These are phyloP conservation scores for Thecophora atra DNA, from an alignment of 2,888 invertebrate genomes.

Conservation along the genomic window DNA sequence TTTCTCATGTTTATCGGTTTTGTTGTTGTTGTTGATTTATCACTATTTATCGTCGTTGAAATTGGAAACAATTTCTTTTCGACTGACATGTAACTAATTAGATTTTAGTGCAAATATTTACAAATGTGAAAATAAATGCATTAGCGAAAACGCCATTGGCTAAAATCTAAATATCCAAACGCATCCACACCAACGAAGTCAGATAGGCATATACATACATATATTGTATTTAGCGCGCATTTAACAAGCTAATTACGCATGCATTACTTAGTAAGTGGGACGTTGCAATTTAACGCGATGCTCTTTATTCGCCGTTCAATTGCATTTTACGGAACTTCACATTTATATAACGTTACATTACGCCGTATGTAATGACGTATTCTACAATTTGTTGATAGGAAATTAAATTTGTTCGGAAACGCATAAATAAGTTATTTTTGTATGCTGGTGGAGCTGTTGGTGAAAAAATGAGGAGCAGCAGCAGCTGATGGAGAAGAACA, in stretches of 20 bases:
- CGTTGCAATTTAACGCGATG: background rate
- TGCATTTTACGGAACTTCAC: background rate
- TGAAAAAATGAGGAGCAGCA: conserved; percentile 1
- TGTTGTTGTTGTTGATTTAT: conserved; percentile 21
- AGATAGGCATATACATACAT: background rate
- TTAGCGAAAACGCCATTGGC: no score
- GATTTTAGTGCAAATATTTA: background rate
- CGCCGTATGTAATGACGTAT: conserved; percentile 3
- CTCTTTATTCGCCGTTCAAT: background rate
- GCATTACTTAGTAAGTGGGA: conserved; percentile 6
- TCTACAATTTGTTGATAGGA: conserved; percentile 48
- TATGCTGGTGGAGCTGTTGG: no score
- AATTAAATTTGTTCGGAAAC: conserved; percentile 57
- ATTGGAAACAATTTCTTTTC: background rate
- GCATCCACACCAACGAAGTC: no score
- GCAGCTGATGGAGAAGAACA: conserved; percentile 33
- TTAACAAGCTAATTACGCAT: conserved; percentile 34
- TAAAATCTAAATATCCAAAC: conserved; percentile 35
- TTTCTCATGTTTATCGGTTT: background rate
- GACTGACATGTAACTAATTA: conserved; percentile 28
- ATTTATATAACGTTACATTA: background rate
- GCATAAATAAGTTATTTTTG: conserved; percentile 49
- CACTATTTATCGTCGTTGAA: background rate
- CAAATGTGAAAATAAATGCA: conserved; percentile 29
- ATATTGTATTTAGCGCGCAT: conserved; percentile 8